Base-by-base conservation (phyloP, 2,113 vertebrate species). In the Enhydra lutris region DNA sequence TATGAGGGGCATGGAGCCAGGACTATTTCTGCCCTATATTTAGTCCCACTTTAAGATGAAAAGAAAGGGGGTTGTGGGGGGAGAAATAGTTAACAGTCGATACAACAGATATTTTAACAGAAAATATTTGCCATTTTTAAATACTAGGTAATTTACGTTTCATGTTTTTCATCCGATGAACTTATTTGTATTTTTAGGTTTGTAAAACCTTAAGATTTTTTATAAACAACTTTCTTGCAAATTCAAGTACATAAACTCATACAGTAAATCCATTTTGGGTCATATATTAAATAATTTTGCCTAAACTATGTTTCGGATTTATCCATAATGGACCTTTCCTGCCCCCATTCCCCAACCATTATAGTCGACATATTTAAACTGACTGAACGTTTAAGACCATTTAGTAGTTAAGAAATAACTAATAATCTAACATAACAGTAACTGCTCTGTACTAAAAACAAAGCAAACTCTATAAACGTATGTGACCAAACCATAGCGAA, bases 341-440 rank as follows among this genome's bases (percentile, higher is more conserved):
- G n/a, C 2, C 26, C 20, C 29, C 34, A 81, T 36, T 65, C 36
- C n/a, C 23, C 42, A 85, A 34, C 34, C 67, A 94, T 65, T 85
- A 84, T 3, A 52, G 24, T 71, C 65, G 20, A 69, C 18, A 88
- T n/a, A 76, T 84, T 78, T 47, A 24, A 85, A 10, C 2, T 90
- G 59, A 42, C 21, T 29, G 29, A 96, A 71, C 45, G 3, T 86
- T 73, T 82, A 79, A 95, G 57, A 29, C 89, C 9, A 55, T 74
- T 94, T 83, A 52, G 9, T 18, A 71, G n/a, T 74, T 90, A 94
- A 97, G 88, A 88, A 76, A 76, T 88, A 12, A 87, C 67, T 96
- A 76, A 76, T 85, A 95, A 92, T 6, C 9, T 85, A 18, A 95
- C 11, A 89, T 3, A 39, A 55, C 39, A 18, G 55, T 61, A 67